Conservation (phyloP, 2,888 invertebrate genomes). For the Drosophila austrosaltans region DNA sequence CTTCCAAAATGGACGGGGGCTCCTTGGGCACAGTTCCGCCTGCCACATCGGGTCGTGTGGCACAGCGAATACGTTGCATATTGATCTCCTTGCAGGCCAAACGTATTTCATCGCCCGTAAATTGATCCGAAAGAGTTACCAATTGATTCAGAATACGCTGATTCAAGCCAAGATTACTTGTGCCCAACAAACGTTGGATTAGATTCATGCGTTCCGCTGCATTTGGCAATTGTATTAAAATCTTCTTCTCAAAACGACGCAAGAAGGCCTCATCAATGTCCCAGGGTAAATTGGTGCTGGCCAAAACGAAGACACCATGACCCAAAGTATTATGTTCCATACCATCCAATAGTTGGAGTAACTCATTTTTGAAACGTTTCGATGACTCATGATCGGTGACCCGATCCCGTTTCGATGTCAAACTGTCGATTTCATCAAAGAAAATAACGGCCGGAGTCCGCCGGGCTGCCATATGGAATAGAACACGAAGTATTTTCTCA, state of each 20-base stretch:
- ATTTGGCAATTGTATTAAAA: slow-evolving; percentile 91
- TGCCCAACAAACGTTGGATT: slow-evolving; percentile 86
- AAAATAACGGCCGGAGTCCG: slow-evolving; percentile 96
- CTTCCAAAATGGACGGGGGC: slow-evolving; percentile 33
- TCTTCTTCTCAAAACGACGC: slow-evolving; percentile 93
- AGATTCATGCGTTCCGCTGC: slow-evolving; percentile 87
- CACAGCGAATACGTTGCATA: slow-evolving; percentile 90
- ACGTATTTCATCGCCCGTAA: slow-evolving; percentile 95
- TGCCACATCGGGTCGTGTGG: slow-evolving; percentile 32
- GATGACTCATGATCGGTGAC: slow-evolving; percentile 93
- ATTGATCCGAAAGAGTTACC: slow-evolving; percentile 87
- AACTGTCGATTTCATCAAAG: slow-evolving; percentile 95
- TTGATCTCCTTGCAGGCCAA: slow-evolving; percentile 94
- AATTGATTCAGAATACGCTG: slow-evolving; percentile 81
- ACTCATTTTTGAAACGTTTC: slow-evolving; percentile 93
- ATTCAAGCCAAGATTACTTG: slow-evolving; percentile 53
- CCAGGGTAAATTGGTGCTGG: slow-evolving; percentile 97
- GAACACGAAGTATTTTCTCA: slow-evolving; percentile 93
- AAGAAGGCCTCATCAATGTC: slow-evolving; percentile 95
- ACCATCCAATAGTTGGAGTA: slow-evolving; percentile 94
- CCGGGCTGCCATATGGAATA: slow-evolving; percentile 93
- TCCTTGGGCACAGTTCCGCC: slow-evolving; percentile 35
- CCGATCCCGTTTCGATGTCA: slow-evolving; percentile 88
- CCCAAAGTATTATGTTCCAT: slow-evolving; percentile 85
- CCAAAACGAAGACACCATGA: slow-evolving; percentile 88